A percentile compares a stretch with the other conserved stretches of the same genome.
Conservation (phyloP, 2,797 vertebrate species). For the Hydrophis major region DNA sequence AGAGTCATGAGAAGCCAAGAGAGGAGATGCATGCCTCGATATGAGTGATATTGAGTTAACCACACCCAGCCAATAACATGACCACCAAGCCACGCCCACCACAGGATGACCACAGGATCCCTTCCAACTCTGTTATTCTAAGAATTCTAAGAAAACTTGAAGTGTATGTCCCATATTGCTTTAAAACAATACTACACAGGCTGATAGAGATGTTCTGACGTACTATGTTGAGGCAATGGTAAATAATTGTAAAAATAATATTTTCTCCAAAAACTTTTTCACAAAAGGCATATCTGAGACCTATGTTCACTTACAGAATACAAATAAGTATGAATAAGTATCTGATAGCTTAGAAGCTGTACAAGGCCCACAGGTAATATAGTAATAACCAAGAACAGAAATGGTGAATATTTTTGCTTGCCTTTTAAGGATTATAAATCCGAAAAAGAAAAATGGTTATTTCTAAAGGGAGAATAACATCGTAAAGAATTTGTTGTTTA, state of each 20-base stretch:
- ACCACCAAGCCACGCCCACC: too few relatives aligned
- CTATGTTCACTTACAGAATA: neutral
- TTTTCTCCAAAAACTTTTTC: neutral
- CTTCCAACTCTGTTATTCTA: neutral
- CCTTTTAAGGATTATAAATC: neutral
- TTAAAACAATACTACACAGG: neutral
- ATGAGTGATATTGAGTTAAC: too few relatives aligned
- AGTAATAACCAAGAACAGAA: fast-evolving
- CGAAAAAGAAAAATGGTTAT: neutral
- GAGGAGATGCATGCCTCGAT: too few relatives aligned
- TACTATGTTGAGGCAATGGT: neutral
- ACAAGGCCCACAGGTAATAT: fast-evolving
- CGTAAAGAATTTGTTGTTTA: neutral
- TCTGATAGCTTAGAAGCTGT: neutral
- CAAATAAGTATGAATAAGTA: neutral
- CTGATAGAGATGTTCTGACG: neutral
- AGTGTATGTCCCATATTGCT: neutral
- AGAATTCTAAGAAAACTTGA: neutral
- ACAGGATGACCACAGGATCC: too few relatives aligned
- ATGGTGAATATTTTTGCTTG: neutral
- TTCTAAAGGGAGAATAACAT: neutral
- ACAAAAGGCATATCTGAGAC: neutral
- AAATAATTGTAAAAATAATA: neutral
- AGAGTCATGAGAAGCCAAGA: too few relatives aligned
- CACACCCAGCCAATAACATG: too few relatives aligned